Evolutionary conservation across 2,113 vertebrate species (phyloP).

Genomic region (Nannobrachium achirus): DNA sequence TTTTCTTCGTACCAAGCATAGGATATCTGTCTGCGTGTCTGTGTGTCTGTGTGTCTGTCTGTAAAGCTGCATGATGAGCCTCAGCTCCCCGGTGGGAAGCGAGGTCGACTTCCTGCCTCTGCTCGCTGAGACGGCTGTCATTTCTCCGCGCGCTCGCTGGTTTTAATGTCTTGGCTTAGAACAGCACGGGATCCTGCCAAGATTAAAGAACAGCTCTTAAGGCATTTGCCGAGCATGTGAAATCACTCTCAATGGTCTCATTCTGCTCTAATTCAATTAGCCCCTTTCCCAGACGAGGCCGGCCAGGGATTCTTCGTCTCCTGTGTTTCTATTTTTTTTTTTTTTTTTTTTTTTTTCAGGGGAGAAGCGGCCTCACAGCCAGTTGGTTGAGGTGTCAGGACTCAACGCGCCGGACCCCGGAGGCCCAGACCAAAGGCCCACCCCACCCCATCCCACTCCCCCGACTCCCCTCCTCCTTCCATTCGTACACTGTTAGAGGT

Average conservation of each 20-base stretch:
- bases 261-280: slow-evolving; percentile 81
- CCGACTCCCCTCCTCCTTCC: slow-evolving; percentile 34
- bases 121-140: slow-evolving; percentile 41
- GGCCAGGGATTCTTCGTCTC: slow-evolving; percentile 27
- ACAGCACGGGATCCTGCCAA: slow-evolving; percentile 69
- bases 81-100: slow-evolving; percentile 30
- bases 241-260: slow-evolving; percentile 71
- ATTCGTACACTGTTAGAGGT: too few species aligned
- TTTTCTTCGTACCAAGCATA: too few species aligned
- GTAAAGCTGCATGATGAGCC: slow-evolving; percentile 31
- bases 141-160: slow-evolving; percentile 58
- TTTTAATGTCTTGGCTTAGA: slow-evolving; percentile 76
- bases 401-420: slow-evolving; percentile 34
- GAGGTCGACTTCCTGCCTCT: slow-evolving; percentile 18
- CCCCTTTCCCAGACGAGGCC: slow-evolving; percentile 64
- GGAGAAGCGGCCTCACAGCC: slow-evolving; percentile 27
- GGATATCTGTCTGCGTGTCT: too few species aligned
- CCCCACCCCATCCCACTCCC: slow-evolving; percentile 38
- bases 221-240: slow-evolving; percentile 71
- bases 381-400: slow-evolving; percentile 40
- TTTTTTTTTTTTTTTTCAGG: slow-evolving; percentile 8
- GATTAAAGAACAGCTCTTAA: slow-evolving; percentile 75
- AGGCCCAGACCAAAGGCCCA: too few species aligned
- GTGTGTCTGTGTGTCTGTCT: too few species aligned
- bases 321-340: slow-evolving; percentile 6